Percentiles rank a stretch among this genome's conserved stretches.
These are phyloP conservation scores for Rhea americana DNA, from an alignment of 2,113 vertebrate species.

Conservation along the genomic window DNA sequence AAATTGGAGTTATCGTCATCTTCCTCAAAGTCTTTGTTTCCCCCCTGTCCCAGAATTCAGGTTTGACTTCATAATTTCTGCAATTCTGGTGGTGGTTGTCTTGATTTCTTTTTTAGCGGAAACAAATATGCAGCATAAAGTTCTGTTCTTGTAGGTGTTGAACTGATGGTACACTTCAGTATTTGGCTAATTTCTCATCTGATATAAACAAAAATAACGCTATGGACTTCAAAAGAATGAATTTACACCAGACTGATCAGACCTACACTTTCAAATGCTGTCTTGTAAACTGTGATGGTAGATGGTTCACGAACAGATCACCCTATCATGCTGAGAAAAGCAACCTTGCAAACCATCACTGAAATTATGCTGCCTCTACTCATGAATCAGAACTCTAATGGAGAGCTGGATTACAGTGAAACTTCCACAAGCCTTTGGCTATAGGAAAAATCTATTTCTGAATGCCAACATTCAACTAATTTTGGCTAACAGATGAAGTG, in stretches of 20 bases:
- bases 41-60: neutral
- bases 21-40: neutral
- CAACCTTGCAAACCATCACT: neutral
- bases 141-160: neutral
- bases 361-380: neutral
- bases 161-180: neutral
- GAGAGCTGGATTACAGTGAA: neutral
- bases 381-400: neutral
- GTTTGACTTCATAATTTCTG: slow-evolving; percentile 55
- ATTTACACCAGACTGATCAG: neutral
- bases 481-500: neutral
- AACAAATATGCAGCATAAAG: neutral
- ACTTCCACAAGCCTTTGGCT: neutral
- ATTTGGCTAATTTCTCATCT: neutral
- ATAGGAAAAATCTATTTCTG: neutral
- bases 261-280: neutral
- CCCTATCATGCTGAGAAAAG: neutral
- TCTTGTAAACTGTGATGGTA: slow-evolving; percentile 23
- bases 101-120: neutral
- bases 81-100: slow-evolving; percentile 1
- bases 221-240: neutral
- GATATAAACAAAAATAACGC: neutral
- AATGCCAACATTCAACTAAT: neutral
- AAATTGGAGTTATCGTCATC: slow-evolving; percentile 20
- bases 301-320: neutral